A percentile compares a stretch with the other conserved stretches of the same genome.
Evolutionary conservation across 2,888 invertebrate genomes (phyloP).

Genomic region (Nomada ruficornis): DNA sequence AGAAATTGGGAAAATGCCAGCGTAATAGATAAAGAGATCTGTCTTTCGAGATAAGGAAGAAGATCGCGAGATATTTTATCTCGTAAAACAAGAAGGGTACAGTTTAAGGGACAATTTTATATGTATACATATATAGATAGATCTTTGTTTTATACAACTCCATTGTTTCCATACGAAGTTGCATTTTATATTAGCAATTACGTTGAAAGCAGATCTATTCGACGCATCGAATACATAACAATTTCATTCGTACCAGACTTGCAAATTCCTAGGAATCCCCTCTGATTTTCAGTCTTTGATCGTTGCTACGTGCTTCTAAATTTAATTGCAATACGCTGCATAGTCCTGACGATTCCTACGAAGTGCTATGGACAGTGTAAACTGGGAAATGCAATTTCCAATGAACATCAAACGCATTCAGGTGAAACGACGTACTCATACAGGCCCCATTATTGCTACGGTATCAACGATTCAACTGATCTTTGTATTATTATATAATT

Average conservation of each 20-base stretch:
- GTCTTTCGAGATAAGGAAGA: not conserved
- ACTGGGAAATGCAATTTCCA: not conserved
- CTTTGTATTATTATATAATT: not conserved
- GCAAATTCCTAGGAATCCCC: not conserved
- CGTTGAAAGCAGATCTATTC: not conserved
- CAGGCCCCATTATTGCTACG: not conserved
- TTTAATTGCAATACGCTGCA: slow-evolving; percentile 10
- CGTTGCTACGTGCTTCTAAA: not conserved
- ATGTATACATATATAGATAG: not conserved
- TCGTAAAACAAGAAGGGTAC: not conserved
- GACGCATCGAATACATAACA: not conserved
- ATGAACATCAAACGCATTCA: not conserved
- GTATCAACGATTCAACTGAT: not conserved
- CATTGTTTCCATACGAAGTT: not conserved
- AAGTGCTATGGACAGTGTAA: not conserved
- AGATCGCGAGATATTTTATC: not conserved
- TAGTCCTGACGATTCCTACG: not conserved
- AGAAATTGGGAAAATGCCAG: slow-evolving; percentile 41
- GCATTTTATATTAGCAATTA: not conserved
- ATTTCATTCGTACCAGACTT: not conserved
- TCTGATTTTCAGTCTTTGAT: not conserved
- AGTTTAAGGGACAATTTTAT: slow-evolving; percentile 3
- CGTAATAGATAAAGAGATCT: not conserved
- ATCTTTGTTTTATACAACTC: not conserved
- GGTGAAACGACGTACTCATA: not conserved